phyloP scores from a whole-genome alignment of 2,113 vertebrate species.

The Macheiramphus alcinus region DNA sequence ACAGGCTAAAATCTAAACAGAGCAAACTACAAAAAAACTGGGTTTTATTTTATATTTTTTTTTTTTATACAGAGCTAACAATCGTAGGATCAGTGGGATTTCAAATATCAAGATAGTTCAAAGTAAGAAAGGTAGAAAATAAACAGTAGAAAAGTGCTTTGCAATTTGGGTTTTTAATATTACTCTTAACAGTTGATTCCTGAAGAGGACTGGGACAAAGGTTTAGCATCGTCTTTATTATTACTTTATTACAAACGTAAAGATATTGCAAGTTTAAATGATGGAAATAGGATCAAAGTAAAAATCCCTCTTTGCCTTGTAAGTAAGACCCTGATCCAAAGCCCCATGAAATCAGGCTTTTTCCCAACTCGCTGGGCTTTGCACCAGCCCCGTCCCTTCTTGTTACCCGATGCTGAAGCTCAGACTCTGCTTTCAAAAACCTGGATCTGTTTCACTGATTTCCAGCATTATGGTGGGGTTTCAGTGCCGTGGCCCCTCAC shows the following conservation, averaged over 20 bases:
- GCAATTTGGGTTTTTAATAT: slow-evolving; percentile 35
- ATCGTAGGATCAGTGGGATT: slow-evolving; percentile 63
- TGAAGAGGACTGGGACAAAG: not conserved
- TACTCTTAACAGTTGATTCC: not conserved
- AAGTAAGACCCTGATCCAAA: not conserved
- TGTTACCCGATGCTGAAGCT: accelerated
- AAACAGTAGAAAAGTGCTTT: slow-evolving; percentile 62
- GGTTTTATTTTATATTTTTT: not conserved
- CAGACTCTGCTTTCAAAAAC: not conserved
- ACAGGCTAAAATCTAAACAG: slow-evolving; percentile 71
- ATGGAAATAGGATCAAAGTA: not conserved
- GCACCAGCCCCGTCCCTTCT: not conserved
- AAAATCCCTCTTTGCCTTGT: slow-evolving; percentile 4
- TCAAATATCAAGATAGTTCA: slow-evolving; percentile 38
- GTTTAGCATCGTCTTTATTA: not conserved
- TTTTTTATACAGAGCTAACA: slow-evolving; percentile 57
- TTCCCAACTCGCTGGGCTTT: accelerated
- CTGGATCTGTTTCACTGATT: not conserved
- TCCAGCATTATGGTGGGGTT: not conserved
- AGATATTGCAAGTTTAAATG: not conserved
- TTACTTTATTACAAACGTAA: not conserved
- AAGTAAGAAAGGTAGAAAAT: slow-evolving; percentile 55
- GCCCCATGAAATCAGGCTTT: not conserved
- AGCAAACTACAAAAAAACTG: slow-evolving; percentile 59
- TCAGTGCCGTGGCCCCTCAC: not conserved